These are phyloP conservation scores for Coreoperca whiteheadi DNA, from an alignment of 2,113 vertebrate genomes.

Conservation along the genomic window DNA sequence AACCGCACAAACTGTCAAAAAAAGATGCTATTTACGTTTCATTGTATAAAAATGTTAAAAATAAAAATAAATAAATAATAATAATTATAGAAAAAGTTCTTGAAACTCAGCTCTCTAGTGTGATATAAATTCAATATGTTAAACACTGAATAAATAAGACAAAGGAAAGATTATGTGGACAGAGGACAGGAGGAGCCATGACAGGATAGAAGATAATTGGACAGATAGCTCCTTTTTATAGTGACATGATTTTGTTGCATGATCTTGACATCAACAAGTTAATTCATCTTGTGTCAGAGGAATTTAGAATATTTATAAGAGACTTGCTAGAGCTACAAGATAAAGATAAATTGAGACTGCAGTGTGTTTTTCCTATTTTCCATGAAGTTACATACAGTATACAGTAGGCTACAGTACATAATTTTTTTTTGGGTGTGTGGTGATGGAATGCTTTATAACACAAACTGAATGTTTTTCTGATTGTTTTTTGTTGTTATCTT, in stretches of 20 bases:
- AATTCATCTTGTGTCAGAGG: slow-evolving; percentile 9
- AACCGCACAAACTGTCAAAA: too few relatives aligned
- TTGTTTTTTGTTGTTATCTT: slow-evolving; percentile 69
- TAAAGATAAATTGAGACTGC: background rate
- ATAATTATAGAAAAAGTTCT: background rate
- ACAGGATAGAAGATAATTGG: background rate
- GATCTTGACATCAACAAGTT: slow-evolving; percentile 2
- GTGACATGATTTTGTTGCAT: slow-evolving; percentile 11
- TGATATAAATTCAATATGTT: background rate
- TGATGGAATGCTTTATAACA: slow-evolving; percentile 66
- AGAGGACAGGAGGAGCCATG: background rate
- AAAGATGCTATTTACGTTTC: too few relatives aligned
- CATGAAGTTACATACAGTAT: slow-evolving; percentile 45
- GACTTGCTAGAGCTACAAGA: slow-evolving; percentile 19
- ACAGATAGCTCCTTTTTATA: background rate
- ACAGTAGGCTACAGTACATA: slow-evolving; percentile 15
- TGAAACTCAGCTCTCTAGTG: background rate
- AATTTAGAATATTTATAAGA: background rate
- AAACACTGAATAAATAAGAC: background rate
- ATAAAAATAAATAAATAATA: background rate
- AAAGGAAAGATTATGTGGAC: background rate
- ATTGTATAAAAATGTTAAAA: too few relatives aligned
- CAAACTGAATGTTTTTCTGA: slow-evolving; percentile 64
- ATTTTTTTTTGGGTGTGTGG: slow-evolving; percentile 41
- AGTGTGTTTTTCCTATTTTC: slow-evolving; percentile 38